These are phyloP conservation scores for Leucophenga maculata DNA, from an alignment of 2,888 invertebrate species.

Conservation along the genomic window DNA sequence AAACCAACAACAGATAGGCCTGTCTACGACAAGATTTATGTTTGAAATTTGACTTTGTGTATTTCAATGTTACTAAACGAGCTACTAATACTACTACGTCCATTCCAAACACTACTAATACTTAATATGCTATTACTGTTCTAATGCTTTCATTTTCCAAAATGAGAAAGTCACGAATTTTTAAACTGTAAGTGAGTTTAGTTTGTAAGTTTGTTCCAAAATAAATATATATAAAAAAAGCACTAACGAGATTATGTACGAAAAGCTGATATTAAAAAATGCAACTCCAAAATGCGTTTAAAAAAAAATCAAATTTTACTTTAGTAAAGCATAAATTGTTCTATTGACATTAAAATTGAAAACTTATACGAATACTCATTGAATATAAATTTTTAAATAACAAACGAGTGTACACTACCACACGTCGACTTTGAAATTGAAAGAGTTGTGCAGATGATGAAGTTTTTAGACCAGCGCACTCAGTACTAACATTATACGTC, in stretches of 20 bases:
- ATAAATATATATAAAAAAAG: neutral
- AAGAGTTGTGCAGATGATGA: too few relatives aligned
- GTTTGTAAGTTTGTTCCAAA: conserved; percentile 12
- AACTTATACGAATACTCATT: neutral
- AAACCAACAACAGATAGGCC: neutral
- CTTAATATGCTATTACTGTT: neutral
- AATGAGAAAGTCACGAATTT: conserved; percentile 55
- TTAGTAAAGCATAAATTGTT: conserved; percentile 34
- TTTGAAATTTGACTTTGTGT: conserved; percentile 29
- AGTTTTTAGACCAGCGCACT: too few relatives aligned
- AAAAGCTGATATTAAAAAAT: neutral
- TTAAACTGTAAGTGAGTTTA: conserved; percentile 40
- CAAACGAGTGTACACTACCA: too few relatives aligned
- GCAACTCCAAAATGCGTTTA: conserved; percentile 29
- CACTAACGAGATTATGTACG: neutral
- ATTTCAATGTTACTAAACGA: conserved; percentile 52
- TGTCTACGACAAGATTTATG: neutral
- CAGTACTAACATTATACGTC: too few relatives aligned
- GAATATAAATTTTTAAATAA: neutral
- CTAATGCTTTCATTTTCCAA: conserved; percentile 39
- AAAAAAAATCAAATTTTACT: conserved; percentile 43
- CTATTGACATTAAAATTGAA: neutral
- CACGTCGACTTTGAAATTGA: too few relatives aligned
- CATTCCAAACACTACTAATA: conserved; percentile 11
- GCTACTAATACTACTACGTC: conserved; percentile 24